Percentiles rank a stretch among this genome's conserved stretches.
These are phyloP conservation scores for Cetonia aurata DNA, from an alignment of 2,888 invertebrate species.

Conservation along the genomic window DNA sequence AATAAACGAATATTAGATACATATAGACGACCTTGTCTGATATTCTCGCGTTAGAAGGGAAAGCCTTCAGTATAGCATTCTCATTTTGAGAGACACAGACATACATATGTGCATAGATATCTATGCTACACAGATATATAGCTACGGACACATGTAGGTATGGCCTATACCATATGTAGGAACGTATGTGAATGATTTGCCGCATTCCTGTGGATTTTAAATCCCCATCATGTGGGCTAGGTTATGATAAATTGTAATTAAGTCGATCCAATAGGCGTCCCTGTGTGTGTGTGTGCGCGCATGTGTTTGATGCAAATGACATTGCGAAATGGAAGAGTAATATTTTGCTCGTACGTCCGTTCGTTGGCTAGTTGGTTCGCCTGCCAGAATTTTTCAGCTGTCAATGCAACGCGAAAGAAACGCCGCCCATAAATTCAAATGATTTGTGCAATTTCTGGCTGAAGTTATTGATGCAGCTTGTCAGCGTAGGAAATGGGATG, in stretches of 20 bases:
- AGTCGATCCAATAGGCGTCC: neutral
- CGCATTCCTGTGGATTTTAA: conserved; percentile 36
- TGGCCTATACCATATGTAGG: conserved; percentile 7
- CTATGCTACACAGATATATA: neutral
- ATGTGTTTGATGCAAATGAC: conserved; percentile 29
- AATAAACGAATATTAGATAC: conserved; percentile 32
- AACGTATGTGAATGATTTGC: conserved; percentile 37
- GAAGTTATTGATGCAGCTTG: conserved; percentile 23
- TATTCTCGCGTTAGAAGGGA: conserved; percentile 47
- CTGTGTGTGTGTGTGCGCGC: conserved; percentile 8
- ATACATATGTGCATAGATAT: conserved; percentile 3
- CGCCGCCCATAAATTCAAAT: conserved; percentile 37
- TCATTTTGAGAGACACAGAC: conserved; percentile 2
- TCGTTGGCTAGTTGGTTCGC: conserved; percentile 30
- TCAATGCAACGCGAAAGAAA: conserved; percentile 32
- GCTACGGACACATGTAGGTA: neutral
- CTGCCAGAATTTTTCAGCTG: conserved; percentile 28
- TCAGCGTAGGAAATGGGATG: conserved; percentile 29
- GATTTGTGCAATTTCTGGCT: conserved; percentile 31
- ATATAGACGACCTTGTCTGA: conserved; percentile 45
- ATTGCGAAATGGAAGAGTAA: conserved; percentile 35
- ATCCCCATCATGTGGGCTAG: conserved; percentile 40
- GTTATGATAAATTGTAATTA: conserved; percentile 45
- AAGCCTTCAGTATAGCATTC: conserved; percentile 17
- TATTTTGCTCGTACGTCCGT: conserved; percentile 33